phyloP scores from a whole-genome alignment of 2,797 vertebrate genomes.

The Aldrovandia affinis region DNA sequence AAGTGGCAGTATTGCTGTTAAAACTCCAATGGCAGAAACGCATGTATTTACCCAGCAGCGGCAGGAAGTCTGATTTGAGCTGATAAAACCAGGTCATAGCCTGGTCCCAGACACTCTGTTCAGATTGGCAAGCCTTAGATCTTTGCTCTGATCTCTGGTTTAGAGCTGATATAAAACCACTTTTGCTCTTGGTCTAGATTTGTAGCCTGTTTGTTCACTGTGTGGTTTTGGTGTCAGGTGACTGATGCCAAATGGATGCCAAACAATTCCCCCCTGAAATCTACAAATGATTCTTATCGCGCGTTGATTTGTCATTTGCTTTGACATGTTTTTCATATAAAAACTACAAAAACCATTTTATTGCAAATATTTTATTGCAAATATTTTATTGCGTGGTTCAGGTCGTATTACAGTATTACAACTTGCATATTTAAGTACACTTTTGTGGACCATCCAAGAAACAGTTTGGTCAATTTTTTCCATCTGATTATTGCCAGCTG shows the following conservation, averaged over 20 bases:
- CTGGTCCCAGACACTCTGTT: slow-evolving; percentile 2
- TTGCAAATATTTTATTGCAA: slow-evolving; percentile 6
- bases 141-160: not conserved
- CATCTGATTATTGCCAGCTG: not conserved
- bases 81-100: not conserved
- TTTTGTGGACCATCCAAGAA: not conserved
- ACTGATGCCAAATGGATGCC: not conserved
- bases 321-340: not conserved
- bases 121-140: not conserved
- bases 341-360: not conserved
- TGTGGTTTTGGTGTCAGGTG: not conserved
- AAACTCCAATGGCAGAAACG: not conserved
- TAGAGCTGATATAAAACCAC: not conserved
- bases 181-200: not conserved
- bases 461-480: not conserved
- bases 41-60: not conserved
- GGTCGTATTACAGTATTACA: not conserved
- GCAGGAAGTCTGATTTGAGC: not conserved
- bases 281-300: not conserved
- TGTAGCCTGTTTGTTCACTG: not conserved
- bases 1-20: not conserved
- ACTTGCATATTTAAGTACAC: not conserved
- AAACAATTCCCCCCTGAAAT: not conserved
- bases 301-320: not conserved
- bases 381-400: slow-evolving; percentile 13